A percentile compares a stretch with the other conserved stretches of the same genome.
Conservation (phyloP, 2,888 invertebrate genomes). For the Oxytorus armatus region DNA sequence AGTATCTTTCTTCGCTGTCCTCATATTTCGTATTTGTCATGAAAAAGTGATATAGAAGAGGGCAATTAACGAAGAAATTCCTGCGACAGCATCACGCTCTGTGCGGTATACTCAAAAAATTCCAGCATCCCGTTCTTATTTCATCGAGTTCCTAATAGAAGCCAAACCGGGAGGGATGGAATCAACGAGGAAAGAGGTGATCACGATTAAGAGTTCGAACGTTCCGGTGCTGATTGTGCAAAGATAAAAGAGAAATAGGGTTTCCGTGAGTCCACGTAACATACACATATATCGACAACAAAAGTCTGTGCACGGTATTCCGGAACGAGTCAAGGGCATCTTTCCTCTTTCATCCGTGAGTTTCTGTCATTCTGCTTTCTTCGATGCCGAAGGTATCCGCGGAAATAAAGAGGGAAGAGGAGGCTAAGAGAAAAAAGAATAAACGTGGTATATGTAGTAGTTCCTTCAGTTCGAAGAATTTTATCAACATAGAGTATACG, state of each 20-base stretch:
- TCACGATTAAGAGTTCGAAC: conserved; percentile 69
- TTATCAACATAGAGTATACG: conserved; percentile 36
- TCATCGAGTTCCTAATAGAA: conserved; percentile 4
- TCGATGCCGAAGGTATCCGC: conserved; percentile 62
- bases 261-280: conserved; percentile 1
- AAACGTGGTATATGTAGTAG: conserved; percentile 42
- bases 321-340: conserved; percentile 61
- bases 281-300: conserved; percentile 5
- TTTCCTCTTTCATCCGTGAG: conserved; percentile 68
- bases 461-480: conserved; percentile 42
- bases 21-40: background rate
- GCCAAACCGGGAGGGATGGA: no score
- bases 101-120: conserved; percentile 32
- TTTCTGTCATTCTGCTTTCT: conserved; percentile 56
- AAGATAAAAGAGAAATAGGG: conserved; percentile 77
- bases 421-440: conserved; percentile 32
- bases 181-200: conserved; percentile 25
- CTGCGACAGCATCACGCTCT: background rate
- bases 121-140: conserved; percentile 25
- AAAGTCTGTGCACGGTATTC: conserved; percentile 4
- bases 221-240: conserved; percentile 80
- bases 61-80: conserved; percentile 17
- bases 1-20: background rate
- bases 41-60: background rate
- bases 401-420: conserved; percentile 51